Evolutionary conservation across 2,888 invertebrate genomes (phyloP).

Genomic region (Hedya salicella): DNA sequence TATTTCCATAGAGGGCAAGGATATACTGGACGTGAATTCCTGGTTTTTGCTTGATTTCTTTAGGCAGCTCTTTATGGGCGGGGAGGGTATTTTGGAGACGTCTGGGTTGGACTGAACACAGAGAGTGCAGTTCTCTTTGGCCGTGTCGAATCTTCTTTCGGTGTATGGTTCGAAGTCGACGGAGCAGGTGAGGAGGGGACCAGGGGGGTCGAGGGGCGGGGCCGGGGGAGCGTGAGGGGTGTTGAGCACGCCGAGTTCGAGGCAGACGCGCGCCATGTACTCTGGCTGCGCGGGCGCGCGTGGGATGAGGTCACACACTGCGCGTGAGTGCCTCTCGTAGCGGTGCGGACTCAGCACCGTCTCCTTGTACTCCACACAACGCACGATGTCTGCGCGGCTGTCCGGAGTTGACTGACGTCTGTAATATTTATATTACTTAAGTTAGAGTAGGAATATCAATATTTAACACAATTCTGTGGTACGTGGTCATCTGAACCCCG

Average conservation of each 20-base stretch:
- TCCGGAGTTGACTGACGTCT: conserved; percentile 70
- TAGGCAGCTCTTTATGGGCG: conserved; percentile 78
- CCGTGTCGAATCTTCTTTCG: conserved; percentile 63
- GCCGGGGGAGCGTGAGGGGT: conserved; percentile 56
- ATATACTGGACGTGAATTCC: conserved; percentile 66
- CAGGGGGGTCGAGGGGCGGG: conserved; percentile 52
- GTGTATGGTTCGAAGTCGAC: conserved; percentile 71
- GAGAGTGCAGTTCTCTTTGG: conserved; percentile 71
- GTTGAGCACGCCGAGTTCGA: conserved; percentile 80
- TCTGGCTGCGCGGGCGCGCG: conserved; percentile 57
- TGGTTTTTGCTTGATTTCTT: conserved; percentile 67
- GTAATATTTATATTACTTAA: conserved; percentile 39
- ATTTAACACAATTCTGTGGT: not conserved
- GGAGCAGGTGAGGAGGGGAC: conserved; percentile 66
- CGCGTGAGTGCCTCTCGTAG: conserved; percentile 60
- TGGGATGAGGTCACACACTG: conserved; percentile 77
- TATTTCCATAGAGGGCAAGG: conserved; percentile 71
- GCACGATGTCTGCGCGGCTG: conserved; percentile 78
- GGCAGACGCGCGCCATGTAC: conserved; percentile 81
- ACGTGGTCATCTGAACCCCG: too few relatives aligned
- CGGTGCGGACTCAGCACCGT: conserved; percentile 60
- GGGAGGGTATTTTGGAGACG: conserved; percentile 69
- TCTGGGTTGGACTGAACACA: conserved; percentile 77
- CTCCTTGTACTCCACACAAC: conserved; percentile 77
- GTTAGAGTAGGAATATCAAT: not conserved